These are phyloP conservation scores for Loripinus fragilis DNA, from an alignment of 2,888 invertebrate genomes.

Conservation along the genomic window DNA sequence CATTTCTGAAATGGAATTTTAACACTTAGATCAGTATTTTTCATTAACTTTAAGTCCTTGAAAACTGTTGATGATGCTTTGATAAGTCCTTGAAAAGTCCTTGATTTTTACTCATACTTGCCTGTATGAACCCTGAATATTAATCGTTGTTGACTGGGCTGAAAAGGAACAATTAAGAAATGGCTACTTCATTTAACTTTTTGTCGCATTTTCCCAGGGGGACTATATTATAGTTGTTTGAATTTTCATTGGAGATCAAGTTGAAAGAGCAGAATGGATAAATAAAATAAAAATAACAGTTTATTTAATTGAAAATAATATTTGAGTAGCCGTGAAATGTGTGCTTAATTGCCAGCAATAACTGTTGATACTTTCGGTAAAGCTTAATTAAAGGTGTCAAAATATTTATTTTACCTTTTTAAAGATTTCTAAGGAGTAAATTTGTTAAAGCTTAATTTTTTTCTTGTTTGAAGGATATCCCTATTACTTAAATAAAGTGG, in stretches of 20 bases:
- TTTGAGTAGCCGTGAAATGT: not conserved
- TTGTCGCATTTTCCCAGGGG: not conserved
- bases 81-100: too few relatives aligned
- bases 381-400: constrained; percentile 6
- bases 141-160: too few relatives aligned
- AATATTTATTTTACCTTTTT: not conserved
- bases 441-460: not conserved
- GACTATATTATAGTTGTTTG: not conserved
- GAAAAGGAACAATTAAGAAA: too few relatives aligned
- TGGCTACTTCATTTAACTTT: too few relatives aligned
- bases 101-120: too few relatives aligned
- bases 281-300: constrained; percentile 13
- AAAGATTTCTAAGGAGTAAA: not conserved
- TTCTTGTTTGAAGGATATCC: not conserved
- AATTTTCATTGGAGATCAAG: not conserved
- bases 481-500: not conserved
- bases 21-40: too few relatives aligned
- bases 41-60: too few relatives aligned
- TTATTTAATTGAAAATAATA: constrained; percentile 15
- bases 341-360: not conserved
- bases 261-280: not conserved
- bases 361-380: not conserved
- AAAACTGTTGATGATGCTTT: too few relatives aligned
- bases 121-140: too few relatives aligned
- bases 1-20: too few relatives aligned